These are phyloP conservation scores for Stratiolaelaps scimitus DNA, from an alignment of 1,140 invertebrate genomes.

Conservation along the genomic window DNA sequence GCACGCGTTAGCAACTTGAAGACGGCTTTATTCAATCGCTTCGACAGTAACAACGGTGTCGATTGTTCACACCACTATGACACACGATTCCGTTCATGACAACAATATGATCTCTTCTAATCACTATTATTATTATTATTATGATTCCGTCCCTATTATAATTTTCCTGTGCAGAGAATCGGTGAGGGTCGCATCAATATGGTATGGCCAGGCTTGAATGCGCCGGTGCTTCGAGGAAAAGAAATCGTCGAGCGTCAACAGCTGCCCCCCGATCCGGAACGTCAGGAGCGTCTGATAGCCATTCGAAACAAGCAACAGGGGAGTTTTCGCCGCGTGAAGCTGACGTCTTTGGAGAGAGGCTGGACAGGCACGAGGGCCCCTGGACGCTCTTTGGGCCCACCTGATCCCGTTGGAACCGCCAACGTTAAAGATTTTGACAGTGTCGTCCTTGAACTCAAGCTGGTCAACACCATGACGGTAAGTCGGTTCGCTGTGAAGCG, in stretches of 20 bases:
- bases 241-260: conserved; percentile 57
- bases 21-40: too few relatives aligned
- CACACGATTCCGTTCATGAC: too few relatives aligned
- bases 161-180: neutral
- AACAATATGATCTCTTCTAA: too few relatives aligned
- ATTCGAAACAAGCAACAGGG: conserved; percentile 58
- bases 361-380: conserved; percentile 69
- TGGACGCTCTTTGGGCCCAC: conserved; percentile 70
- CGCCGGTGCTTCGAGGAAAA: conserved; percentile 61
- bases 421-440: conserved; percentile 75
- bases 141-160: neutral
- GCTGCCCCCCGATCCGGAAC: conserved; percentile 56
- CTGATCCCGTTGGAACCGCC: conserved; percentile 67
- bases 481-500: too few relatives aligned
- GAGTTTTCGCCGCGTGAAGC: conserved; percentile 48
- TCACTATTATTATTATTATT: neutral
- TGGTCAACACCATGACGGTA: conserved; percentile 27
- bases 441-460: conserved; percentile 57
- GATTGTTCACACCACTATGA: too few relatives aligned
- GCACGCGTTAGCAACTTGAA: too few relatives aligned
- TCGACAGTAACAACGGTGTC: too few relatives aligned
- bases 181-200: conserved; percentile 57
- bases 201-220: conserved; percentile 79
- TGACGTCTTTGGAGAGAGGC: conserved; percentile 69
- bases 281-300: conserved; percentile 55